Evolutionary conservation across 2,888 invertebrate species (phyloP), one percentile per base, ranked within the genome.

Genomic region (Tholera decimalis): DNA sequence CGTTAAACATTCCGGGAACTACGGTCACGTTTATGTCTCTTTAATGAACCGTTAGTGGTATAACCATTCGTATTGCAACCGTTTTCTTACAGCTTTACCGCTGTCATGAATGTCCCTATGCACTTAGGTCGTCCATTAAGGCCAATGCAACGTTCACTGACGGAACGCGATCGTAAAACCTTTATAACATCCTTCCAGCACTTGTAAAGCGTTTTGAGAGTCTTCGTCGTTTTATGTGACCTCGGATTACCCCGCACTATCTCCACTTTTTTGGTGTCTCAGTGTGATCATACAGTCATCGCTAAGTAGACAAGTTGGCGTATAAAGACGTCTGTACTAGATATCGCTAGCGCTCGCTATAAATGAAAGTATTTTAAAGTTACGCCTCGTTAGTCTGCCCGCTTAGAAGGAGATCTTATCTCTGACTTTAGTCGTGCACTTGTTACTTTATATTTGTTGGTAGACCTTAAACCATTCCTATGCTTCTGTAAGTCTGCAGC

Each of bases 161-260:
- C 92, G 92, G 91, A 93, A 93, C 92, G 92, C 89, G 92, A 91
- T 92, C 93, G 90, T 95, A 94, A 95, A 95, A 95, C 91, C 93
- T 94, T 95, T 95, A 95, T 93, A 93, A 94, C 94, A 94, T 94
- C 94, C 94, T 94, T 93, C 93, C 93, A 94, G 91, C 91, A 93
- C 95, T 94, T 94, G 94, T 95, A 94, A 94, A 94, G 88, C 94
- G 93, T 91, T 94, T 93, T 91, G 89, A 92, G 91, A 92, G 88
- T 91, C 88, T 88, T 91, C 86, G 85, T 87, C 85, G 86, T 91
- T 93, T 93, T 94, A 94, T 94, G 89, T 83, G 92, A 92, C 90
- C 90, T 85, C 82, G 82, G 88, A 92, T 90, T 90, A 93, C 88
- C 88, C 86, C 82, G 81, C 85, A 88, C 88, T 88, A 91, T 88